phyloP scores from a whole-genome alignment of 2,888 invertebrate genomes.

The Stenodera caucasica region DNA sequence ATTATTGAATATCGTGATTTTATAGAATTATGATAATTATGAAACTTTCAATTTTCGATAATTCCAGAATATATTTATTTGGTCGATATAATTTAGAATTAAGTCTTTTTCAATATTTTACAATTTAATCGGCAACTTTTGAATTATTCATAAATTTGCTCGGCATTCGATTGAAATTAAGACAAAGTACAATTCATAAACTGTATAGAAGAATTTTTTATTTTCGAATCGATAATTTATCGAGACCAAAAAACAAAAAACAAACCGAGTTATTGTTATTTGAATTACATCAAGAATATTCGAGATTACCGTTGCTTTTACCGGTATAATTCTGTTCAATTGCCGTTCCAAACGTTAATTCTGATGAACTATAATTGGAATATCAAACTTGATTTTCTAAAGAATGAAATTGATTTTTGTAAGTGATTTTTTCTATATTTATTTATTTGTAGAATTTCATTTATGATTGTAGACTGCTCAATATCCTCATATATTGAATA shows the following conservation, averaged over 20 bases:
- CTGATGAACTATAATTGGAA: background rate
- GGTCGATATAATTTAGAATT: too few species aligned
- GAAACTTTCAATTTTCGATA: too few species aligned
- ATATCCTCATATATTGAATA: constrained; percentile 15
- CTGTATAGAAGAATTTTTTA: too few species aligned
- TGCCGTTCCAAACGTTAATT: background rate
- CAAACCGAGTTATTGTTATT: too few species aligned
- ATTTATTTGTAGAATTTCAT: background rate
- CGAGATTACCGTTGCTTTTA: background rate
- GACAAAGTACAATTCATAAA: too few species aligned
- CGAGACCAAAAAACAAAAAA: too few species aligned
- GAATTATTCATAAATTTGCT: too few species aligned
- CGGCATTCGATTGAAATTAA: too few species aligned
- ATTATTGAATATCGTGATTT: background rate
- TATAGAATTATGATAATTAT: background rate
- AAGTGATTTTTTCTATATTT: background rate
- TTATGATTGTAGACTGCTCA: background rate
- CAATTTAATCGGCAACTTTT: background rate
- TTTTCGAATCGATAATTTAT: too few species aligned
- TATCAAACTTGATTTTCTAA: background rate
- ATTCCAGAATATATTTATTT: too few species aligned
- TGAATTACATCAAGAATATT: too few species aligned
- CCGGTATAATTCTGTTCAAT: background rate
- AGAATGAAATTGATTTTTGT: background rate
- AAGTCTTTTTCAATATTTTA: background rate